Evolutionary conservation across 2,888 invertebrate species (phyloP).

Genomic region (Melikaiella ostensackeni): DNA sequence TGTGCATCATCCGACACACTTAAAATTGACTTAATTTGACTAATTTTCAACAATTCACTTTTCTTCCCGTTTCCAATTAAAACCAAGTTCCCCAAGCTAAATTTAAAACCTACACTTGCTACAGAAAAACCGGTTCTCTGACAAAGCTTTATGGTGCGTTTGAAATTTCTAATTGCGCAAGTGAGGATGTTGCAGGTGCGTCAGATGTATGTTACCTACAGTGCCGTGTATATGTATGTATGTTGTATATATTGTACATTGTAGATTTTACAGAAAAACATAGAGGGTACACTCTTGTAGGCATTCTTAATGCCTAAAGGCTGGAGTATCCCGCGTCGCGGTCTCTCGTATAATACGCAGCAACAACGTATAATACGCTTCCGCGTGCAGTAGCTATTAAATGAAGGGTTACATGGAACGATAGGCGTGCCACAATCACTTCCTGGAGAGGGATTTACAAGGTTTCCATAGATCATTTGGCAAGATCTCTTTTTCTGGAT

Average conservation of each 20-base stretch:
- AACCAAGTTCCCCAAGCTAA: not conserved
- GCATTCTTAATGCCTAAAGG: constrained; percentile 60
- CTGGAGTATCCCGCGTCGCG: constrained; percentile 48
- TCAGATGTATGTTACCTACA: too few species aligned
- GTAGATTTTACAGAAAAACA: not conserved
- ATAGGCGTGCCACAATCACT: constrained; percentile 61
- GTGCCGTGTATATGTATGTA: not conserved
- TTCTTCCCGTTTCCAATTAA: not conserved
- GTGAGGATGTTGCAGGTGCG: not conserved
- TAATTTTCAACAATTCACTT: not conserved
- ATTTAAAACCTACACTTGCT: not conserved
- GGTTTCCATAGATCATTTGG: constrained; percentile 37
- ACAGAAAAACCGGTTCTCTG: not conserved
- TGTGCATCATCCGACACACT: not conserved
- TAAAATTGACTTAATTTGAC: not conserved
- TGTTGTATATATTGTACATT: not conserved
- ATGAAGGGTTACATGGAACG: constrained; percentile 65
- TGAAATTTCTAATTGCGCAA: not conserved
- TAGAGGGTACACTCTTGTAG: constrained; percentile 42
- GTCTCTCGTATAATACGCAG: constrained; percentile 59
- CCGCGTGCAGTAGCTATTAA: constrained; percentile 68
- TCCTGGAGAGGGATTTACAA: constrained; percentile 46
- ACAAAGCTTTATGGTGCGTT: not conserved
- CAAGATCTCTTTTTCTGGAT: constrained; percentile 36
- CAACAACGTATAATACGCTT: constrained; percentile 63